Evolutionary conservation across 2,888 invertebrate genomes (phyloP), one percentile per base, ranked within the genome.

Genomic region (Boloria selene): DNA sequence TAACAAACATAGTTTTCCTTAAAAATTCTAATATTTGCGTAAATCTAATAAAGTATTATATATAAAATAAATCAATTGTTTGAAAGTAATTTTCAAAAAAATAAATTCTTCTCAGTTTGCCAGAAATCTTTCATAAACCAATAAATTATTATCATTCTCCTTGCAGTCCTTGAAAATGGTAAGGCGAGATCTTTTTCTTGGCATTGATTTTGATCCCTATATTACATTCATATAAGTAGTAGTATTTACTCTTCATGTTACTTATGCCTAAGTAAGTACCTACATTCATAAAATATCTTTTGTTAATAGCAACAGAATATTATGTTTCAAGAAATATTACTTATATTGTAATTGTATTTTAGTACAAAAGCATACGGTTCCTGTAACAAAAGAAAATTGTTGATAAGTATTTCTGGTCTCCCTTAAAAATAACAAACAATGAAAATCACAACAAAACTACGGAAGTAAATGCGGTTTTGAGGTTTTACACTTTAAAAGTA

Each of bases 401-500:
- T 65, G 61, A 68, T 68, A 63, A 54, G 63, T 70, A 64, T 65
- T 70, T 58, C 54, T 47, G 42, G 55, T 51, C 38, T 50, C 47
- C 45, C 55, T 61, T 65, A 53, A 66, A 64, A 53, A 66, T 61
- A 49, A 52, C 65, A 72, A 70, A 74, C 70, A 75, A 77, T 75
- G 79, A 70, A 84, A 87, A 87, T 88, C 86, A 83, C 77, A 84
- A 85, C 81, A 81, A 85, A 83, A 79, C 76, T 80, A 77, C 78
- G 84, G 83, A 86, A 83, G 77, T 77, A 69, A 63, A 73, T 85
- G 87, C 65, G 86, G 88, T 83, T 84, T 80, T 80, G 83, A 73
- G 85, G 86, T 81, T 86, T 81, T 79, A 73, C 74, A 73, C 72
- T 78, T 75, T 73, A 76, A 78, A 76, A 70, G 74, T 74, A 66